phyloP scores from a whole-genome alignment of 2,888 invertebrate genomes.

The Molanna angustata region DNA sequence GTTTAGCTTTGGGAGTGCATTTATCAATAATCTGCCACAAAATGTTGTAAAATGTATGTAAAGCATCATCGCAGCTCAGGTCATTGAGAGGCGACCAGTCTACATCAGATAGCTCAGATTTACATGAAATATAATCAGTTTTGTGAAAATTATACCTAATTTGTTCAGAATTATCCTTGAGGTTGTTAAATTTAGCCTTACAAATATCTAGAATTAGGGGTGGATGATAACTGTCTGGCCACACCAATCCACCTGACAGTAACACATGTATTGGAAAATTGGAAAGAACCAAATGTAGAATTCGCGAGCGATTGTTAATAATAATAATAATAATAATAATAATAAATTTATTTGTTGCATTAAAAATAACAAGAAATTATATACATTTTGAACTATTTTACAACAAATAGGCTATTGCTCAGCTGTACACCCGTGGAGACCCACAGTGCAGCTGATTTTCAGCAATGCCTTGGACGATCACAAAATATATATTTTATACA shows the following conservation, averaged over 20 bases:
- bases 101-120: background rate
- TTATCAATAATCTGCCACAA: background rate
- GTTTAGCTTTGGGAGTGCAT: background rate
- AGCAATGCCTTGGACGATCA: too few relatives aligned
- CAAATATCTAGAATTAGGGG: background rate
- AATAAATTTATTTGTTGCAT: too few relatives aligned
- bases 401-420: too few relatives aligned
- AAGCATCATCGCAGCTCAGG: background rate
- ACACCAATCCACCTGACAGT: background rate
- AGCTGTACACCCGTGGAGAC: too few relatives aligned
- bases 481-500: too few relatives aligned
- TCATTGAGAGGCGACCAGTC: background rate
- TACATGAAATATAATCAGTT: background rate
- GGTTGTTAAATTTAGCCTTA: background rate
- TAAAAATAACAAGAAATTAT: too few relatives aligned
- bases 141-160: background rate
- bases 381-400: too few relatives aligned
- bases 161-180: background rate
- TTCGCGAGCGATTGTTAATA: background rate
- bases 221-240: background rate
- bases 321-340: too few relatives aligned
- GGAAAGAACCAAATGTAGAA: background rate
- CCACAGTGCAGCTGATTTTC: too few relatives aligned
- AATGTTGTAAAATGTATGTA: background rate
- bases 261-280: background rate